Evolutionary conservation across 1,140 invertebrate genomes (phyloP), one percentile per base, ranked within the genome.

Genomic region (Drosophila parabipectinata): DNA sequence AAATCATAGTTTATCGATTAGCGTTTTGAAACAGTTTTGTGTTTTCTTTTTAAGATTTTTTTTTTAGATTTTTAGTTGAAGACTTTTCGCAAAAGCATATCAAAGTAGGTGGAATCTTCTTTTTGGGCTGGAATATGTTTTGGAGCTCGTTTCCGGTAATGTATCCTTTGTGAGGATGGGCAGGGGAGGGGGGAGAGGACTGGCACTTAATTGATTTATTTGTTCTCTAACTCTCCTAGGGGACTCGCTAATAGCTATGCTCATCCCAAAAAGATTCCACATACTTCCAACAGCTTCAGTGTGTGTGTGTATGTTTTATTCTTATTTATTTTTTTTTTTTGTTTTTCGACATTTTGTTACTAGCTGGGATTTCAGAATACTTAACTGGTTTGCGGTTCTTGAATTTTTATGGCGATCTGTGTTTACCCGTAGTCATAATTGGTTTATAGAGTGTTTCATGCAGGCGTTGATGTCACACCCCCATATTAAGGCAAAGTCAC

Each of bases 151-250:
- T 73, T 74, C 9, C 15, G 66, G 64, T 62, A 4, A n/a, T 41
- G 4, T 55, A 50, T 59, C 57, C 52, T 39, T 24, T 28, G 60
- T 52, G 55, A 18, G 41, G 14, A 7, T 12, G 34, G 7, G 48
- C 37, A n/a, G 12, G 53, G 34, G 24, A 10, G 28, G 18, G 41
- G 32, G 26, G 66, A 68, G 32, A 68, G 41, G 60, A 61, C 56
- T 77, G 81, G 81, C 80, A 85, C 80, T 84, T 84, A 72, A 87
- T 87, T 80, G 80, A 80, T 68, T 73, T 44, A 41, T 44, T 79
- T 37, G 7, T 44, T 44, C 26, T 69, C 37, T 37, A 44, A 50
- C 32, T 48, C 41, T 61, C 63, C 63, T 15, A 67, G 21, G 64
- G 55, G 67, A 34, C 12, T 66, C 44, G 34, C 48, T 67, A 67